phyloP scores from a whole-genome alignment of 2,797 vertebrate species.

The Pteronotus mesoamericanus region DNA sequence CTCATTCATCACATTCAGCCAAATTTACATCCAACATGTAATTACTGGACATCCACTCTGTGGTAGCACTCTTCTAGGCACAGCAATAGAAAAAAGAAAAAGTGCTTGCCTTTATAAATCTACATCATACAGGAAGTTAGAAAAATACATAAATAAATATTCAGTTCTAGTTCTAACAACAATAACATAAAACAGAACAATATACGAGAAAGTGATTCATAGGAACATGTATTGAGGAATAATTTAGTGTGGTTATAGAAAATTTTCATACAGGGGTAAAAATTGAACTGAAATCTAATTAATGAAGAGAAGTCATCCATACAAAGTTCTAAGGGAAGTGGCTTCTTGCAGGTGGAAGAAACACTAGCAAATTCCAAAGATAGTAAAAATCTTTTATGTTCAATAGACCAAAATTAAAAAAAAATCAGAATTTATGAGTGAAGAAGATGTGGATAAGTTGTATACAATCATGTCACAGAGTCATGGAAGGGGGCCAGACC shows the following conservation, averaged over 20 bases:
- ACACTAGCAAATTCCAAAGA: not conserved
- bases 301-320: not conserved
- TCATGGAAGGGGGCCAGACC: accelerated
- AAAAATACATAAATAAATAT: not conserved
- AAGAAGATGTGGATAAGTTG: not conserved
- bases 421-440: not conserved
- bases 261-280: not conserved
- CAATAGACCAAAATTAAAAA: not conserved
- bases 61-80: not conserved
- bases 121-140: not conserved
- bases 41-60: not conserved
- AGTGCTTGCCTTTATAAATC: not conserved
- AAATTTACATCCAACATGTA: not conserved
- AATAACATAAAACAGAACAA: not conserved
- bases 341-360: not conserved
- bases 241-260: not conserved
- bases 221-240: not conserved
- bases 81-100: not conserved
- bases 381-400: not conserved
- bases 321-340: not conserved
- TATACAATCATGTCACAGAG: not conserved
- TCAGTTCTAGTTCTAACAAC: not conserved
- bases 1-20: not conserved
- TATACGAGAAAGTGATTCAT: not conserved
- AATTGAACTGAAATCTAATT: not conserved